These are phyloP conservation scores for Aptenodytes patagonicus DNA, from an alignment of 2,113 vertebrate genomes.

Conservation along the genomic window DNA sequence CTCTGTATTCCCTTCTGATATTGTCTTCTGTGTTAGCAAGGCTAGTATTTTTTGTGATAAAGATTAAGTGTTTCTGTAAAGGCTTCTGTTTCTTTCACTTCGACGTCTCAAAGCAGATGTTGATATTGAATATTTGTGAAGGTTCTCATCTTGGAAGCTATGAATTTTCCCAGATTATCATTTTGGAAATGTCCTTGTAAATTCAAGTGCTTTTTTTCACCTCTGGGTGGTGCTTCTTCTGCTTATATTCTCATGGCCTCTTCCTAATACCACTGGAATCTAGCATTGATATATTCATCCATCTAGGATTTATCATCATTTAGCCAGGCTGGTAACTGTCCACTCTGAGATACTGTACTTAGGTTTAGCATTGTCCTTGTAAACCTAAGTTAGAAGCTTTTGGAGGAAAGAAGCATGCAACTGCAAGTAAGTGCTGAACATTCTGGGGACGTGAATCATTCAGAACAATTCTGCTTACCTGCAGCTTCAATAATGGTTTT, in stretches of 20 bases:
- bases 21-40: neutral
- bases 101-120: neutral
- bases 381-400: neutral
- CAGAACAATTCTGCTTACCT: neutral
- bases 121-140: neutral
- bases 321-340: neutral
- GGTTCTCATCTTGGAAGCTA: neutral
- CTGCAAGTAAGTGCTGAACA: fast-evolving
- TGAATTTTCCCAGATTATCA: neutral
- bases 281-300: neutral
- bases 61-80: neutral
- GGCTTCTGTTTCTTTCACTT: neutral
- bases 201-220: neutral
- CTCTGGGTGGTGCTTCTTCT: neutral
- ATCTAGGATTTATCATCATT: neutral
- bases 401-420: neutral
- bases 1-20: neutral
- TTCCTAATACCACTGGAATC: neutral
- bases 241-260: neutral
- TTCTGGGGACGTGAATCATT: fast-evolving
- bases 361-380: neutral
- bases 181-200: neutral
- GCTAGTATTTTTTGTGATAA: neutral
- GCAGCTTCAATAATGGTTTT: neutral
- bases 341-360: neutral